Conservation (phyloP, 2,113 vertebrate genomes). For the Serilophus lunatus region DNA sequence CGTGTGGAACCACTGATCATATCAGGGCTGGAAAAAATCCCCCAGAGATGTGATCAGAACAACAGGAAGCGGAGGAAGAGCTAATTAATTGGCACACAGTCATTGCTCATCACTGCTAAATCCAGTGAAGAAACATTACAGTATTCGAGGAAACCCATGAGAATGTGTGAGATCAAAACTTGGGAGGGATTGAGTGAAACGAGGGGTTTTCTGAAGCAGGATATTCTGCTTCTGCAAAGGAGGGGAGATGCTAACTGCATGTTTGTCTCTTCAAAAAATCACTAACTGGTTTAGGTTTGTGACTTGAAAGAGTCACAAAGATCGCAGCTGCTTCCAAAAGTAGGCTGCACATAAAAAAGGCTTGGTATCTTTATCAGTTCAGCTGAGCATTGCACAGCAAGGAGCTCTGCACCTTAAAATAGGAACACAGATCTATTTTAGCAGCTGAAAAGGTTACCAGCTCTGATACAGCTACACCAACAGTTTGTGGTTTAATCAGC, state of each 20-base stretch:
- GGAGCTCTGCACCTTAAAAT: slow-evolving; percentile 38
- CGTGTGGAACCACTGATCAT: neutral
- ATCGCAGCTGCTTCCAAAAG: neutral
- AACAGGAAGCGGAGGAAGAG: neutral
- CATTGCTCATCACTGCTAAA: neutral
- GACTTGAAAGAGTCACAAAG: neutral
- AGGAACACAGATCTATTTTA: slow-evolving; percentile 7
- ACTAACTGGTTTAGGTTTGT: neutral
- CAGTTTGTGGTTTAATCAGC: neutral
- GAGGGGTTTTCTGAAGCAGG: neutral
- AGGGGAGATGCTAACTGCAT: neutral
- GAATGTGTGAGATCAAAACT: neutral
- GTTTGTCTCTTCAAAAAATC: neutral
- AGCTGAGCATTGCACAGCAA: slow-evolving; percentile 6
- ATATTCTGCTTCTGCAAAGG: neutral
- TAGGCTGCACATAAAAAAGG: neutral
- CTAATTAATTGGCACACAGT: neutral
- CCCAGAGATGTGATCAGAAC: neutral
- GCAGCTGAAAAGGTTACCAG: neutral
- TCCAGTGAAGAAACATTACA: neutral
- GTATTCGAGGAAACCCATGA: neutral
- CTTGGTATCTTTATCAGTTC: neutral
- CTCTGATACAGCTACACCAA: neutral
- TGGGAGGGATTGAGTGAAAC: neutral
- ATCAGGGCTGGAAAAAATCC: neutral